These are phyloP conservation scores for Phenganax subtilis DNA, from an alignment of 92 coral and sea anemone genomes.

Conservation along the genomic window DNA sequence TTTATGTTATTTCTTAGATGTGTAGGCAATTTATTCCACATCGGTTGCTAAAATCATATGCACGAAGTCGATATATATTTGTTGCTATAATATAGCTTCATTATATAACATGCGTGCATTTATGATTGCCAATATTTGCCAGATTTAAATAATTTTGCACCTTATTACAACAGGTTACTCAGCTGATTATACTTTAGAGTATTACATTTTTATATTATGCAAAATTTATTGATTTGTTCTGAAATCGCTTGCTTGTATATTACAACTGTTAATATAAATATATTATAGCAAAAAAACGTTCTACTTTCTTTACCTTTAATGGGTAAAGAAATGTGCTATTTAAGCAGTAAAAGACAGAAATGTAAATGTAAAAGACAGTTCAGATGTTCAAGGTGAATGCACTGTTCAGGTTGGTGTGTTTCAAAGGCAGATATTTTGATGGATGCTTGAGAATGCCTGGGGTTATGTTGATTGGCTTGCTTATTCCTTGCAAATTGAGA, in stretches of 20 bases:
- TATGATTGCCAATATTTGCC: not conserved
- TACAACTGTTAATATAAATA: not conserved
- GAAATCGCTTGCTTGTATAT: conserved; percentile 3
- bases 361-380: conserved; percentile 41
- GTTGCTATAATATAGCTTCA: not conserved
- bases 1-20: not conserved
- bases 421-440: conserved; percentile 48
- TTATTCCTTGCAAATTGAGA: conserved; percentile 12
- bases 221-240: too few relatives aligned
- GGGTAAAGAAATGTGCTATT: too few relatives aligned
- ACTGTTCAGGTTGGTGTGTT: conserved; percentile 50
- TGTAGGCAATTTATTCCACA: not conserved
- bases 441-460: conserved; percentile 51
- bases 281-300: too few relatives aligned
- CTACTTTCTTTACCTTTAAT: too few relatives aligned
- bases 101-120: not conserved
- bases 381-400: conserved; percentile 49
- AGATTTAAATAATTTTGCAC: not conserved
- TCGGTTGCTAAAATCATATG: not conserved
- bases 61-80: not conserved
- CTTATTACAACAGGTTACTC: not conserved
- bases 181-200: too few relatives aligned
- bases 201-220: too few relatives aligned
- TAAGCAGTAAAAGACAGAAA: conserved; percentile 38
- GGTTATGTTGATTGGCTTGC: conserved; percentile 45